Base-by-base conservation (phyloP, 1,140 invertebrate species). In the Diploscapter pachys region DNA sequence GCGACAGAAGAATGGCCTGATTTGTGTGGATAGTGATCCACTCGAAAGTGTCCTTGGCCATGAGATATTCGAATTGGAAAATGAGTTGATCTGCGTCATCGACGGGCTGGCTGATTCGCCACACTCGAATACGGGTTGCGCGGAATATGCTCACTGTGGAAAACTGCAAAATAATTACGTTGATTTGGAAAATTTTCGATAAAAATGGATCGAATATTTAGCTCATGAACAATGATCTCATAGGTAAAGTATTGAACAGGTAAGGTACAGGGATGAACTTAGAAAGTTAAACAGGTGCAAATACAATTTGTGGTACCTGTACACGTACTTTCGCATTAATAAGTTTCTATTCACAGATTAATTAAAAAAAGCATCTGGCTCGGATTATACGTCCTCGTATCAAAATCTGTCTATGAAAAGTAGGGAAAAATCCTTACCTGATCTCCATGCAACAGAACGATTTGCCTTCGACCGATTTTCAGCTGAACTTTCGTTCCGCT, bases 21-120 rank as follows among this genome's bases (percentile, higher is more conserved):
- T 78, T 66, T 9, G 77, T 78, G 11, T 59, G 52, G 3, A 78
- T 56, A n/a, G 69, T 66, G 48, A 78, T 72, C 77, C 77, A 78
- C 50, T 78, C 68, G 70, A 78, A 78, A 13, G 63, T 65, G 64
- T 78, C 73, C 49, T 78, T 75, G 2, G 62, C 75, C 55, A 76
- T 68, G 31, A 78, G 66, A 49, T 78, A 78, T 61, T 78, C 73
- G 31, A 78, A 77, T 52, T 78, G 67, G 64, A 78, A 78, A n/a
- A 76, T 59, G 48, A 55, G 73, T 8, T 3, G 72, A 78, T 72
- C 54, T 9, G 52, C 52, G 72, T n/a, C 31, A 13, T n/a, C n/a
- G 51, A 50, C 5, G 5, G 66, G 48, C 49, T 54, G 31, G 51
- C 5, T 11, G 5, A 11, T 13, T 13, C 9, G 9, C 9, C 9